Evolutionary conservation across 2,888 invertebrate species (phyloP), one percentile per base, ranked within the genome.

Genomic region (Lasius fuliginosus): DNA sequence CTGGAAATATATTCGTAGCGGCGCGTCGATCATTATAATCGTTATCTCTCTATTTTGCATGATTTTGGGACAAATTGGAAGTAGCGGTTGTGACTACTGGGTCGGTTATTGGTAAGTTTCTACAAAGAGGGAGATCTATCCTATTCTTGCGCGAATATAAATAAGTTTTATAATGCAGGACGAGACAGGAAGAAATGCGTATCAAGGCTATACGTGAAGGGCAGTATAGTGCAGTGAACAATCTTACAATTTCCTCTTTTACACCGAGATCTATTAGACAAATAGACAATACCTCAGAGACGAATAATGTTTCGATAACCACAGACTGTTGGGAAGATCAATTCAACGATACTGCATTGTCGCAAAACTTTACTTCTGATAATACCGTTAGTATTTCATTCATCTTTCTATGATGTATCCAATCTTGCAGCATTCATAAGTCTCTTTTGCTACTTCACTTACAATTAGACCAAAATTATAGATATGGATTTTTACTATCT

Each of bases 1-100:
- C 93, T 93, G 95, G 92, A 95, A 96, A 87, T 98, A 98, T 94
- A 97, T 97, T 93, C 96, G 95, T 84, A 96, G 97, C 4, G 98
- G 98, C 71, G 97, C 96, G 4, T 96, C 96, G 36, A 95, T 96
- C 91, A 93, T 95, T 9, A 93, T 96, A 69, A 94, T 97, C 30
- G 42, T 96, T 0, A 90, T 96, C 11, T 96, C 97, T 5, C 42
- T 96, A 0, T 40, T 97, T 0, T 94, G 96, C 58, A 95, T 97
- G 77, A 87, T 98, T 30, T 88, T 97, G 9, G 97, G 97, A 5
- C 98, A 98, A 95, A 93, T 96, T 33, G 95, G 97, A 75, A 97
- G 97, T 82, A 97, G 97, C 64, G 96, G 96, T 74, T 96, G 96
- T 69, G 98, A 98, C 94, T 97, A 97, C 92, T 98, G 98, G 97